These are phyloP conservation scores for Dasyurus viverrinus DNA, from an alignment of 2,113 vertebrate genomes.

Conservation along the genomic window DNA sequence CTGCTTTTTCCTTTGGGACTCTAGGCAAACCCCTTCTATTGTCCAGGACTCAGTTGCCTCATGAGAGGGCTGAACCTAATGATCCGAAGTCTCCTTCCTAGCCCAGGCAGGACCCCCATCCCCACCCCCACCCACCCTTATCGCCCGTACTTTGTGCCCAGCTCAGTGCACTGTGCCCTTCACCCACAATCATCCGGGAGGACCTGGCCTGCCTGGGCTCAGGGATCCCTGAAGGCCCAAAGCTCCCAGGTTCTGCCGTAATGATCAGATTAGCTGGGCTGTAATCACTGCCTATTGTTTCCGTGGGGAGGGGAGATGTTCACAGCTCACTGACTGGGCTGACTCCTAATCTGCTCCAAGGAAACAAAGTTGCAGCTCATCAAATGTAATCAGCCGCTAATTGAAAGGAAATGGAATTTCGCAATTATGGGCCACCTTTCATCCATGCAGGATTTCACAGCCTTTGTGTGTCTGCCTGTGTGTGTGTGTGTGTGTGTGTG, in stretches of 20 bases:
- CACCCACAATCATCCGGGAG: not conserved
- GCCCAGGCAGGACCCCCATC: not conserved
- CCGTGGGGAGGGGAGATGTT: constrained; percentile 76
- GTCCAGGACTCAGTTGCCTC: constrained; percentile 66
- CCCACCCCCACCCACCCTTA: not conserved
- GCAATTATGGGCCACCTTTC: constrained; percentile 82
- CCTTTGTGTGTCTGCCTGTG: not conserved
- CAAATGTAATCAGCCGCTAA: constrained; percentile 83
- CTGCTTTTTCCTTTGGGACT: not conserved
- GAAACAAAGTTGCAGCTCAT: constrained; percentile 83
- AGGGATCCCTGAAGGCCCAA: not conserved
- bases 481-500: not conserved
- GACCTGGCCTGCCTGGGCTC: not conserved
- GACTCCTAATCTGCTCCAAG: constrained; percentile 79
- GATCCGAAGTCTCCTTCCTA: constrained; percentile 65
- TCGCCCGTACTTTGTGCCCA: not conserved
- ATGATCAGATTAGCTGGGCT: constrained; percentile 74
- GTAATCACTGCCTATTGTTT: constrained; percentile 84
- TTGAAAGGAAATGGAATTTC: constrained; percentile 83
- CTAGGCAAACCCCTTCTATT: not conserved
- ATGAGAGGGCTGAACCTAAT: constrained; percentile 56
- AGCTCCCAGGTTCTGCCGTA: constrained; percentile 68
- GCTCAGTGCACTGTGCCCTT: not conserved
- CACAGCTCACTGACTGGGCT: constrained; percentile 80
- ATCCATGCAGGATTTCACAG: constrained; percentile 73